A percentile compares a stretch with the other conserved stretches of the same genome.
phyloP scores from a whole-genome alignment of 2,797 vertebrate genomes.

The Enteromius fasciolatus region DNA sequence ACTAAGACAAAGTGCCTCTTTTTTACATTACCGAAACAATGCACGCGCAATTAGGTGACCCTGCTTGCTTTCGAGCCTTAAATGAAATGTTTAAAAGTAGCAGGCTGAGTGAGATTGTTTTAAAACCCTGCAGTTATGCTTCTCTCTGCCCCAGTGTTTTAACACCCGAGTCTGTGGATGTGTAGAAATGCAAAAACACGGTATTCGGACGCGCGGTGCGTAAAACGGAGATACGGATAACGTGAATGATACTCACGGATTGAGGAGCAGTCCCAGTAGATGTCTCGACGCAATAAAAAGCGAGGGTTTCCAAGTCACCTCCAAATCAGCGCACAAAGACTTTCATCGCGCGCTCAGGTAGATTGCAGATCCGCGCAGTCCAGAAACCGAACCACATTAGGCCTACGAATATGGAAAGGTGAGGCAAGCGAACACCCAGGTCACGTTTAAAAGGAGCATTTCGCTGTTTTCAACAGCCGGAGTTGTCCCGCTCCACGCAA shows the following conservation, averaged over 20 bases:
- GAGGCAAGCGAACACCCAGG: not conserved
- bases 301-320: constrained; percentile 28
- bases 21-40: constrained; percentile 10
- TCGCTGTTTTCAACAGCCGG: not conserved
- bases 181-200: not conserved
- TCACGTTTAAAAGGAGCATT: constrained; percentile 10
- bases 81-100: not conserved
- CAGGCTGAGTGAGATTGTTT: not conserved
- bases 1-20: not conserved
- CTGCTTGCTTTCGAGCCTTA: not conserved
- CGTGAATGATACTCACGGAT: constrained; percentile 32
- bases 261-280: not conserved
- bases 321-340: constrained; percentile 43
- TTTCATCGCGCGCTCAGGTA: constrained; percentile 38
- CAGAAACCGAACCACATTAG: constrained; percentile 18
- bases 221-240: not conserved
- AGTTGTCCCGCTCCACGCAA: constrained; percentile 15
- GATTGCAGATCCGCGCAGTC: constrained; percentile 21
- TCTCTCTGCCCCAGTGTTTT: not conserved
- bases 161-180: not conserved
- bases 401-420: not conserved
- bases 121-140: not conserved
- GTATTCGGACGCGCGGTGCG: not conserved
- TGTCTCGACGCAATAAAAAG: not conserved
- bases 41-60: not conserved